Conservation (phyloP, 2,113 vertebrate genomes). For the Alosa alosa region DNA sequence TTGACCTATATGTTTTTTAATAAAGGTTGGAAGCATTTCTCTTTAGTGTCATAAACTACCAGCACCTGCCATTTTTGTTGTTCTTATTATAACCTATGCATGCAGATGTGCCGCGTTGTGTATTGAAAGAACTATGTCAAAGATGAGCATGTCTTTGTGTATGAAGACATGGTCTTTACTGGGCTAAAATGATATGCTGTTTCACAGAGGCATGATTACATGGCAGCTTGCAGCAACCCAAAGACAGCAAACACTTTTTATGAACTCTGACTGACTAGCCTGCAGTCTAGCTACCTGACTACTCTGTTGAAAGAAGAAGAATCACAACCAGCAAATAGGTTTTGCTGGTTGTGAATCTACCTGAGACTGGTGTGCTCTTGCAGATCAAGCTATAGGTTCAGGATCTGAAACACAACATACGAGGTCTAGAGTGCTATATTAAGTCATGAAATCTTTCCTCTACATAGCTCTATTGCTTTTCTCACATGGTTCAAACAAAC, state of each 20-base stretch:
- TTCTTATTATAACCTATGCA: neutral
- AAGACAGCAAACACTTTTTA: neutral
- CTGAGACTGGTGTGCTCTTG: neutral
- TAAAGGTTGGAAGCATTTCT: neutral
- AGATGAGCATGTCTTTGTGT: neutral
- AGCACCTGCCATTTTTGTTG: neutral
- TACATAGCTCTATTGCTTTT: too few relatives aligned
- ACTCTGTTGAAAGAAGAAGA: neutral
- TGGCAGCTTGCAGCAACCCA: neutral
- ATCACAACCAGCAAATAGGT: neutral
- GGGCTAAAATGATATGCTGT: neutral
- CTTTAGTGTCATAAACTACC: neutral
- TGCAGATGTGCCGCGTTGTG: neutral
- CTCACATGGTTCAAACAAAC: too few relatives aligned
- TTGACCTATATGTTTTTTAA: neutral
- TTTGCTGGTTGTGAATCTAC: neutral
- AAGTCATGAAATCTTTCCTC: too few relatives aligned
- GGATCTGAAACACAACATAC: neutral
- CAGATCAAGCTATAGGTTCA: neutral
- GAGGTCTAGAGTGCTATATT: neutral
- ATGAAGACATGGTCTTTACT: slow-evolving; percentile 9
- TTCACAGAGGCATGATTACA: slow-evolving; percentile 8
- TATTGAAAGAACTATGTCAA: neutral
- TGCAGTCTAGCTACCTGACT: neutral
- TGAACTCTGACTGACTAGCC: neutral